Conservation (phyloP, 2,888 invertebrate genomes). For the Allacma fusca region DNA sequence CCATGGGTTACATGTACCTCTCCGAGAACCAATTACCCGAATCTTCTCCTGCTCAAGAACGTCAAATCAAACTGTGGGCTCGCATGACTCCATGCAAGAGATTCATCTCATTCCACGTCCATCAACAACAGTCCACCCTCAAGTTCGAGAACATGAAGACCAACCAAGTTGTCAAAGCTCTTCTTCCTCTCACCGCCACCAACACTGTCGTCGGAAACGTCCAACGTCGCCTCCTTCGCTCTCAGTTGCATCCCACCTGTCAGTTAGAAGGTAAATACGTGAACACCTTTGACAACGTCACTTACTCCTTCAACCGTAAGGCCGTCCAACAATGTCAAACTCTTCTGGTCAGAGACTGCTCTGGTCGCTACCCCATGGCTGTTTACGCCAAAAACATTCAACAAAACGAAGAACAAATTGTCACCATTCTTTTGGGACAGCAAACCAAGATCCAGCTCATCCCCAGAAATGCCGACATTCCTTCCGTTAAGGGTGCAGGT, state of each 20-base stretch:
- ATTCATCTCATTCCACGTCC: slow-evolving; percentile 64
- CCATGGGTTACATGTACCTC: too few species aligned
- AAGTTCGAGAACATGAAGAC: slow-evolving; percentile 50
- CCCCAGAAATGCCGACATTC: too few species aligned
- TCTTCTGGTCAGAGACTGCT: slow-evolving; percentile 61
- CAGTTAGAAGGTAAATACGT: slow-evolving; percentile 70
- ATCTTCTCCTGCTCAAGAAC: slow-evolving; percentile 45
- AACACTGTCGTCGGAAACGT: slow-evolving; percentile 51
- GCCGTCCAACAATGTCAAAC: too few species aligned
- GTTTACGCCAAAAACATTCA: slow-evolving; percentile 63
- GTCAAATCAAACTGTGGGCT: slow-evolving; percentile 71
- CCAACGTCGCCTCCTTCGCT: slow-evolving; percentile 46
- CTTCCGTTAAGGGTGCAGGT: too few species aligned
- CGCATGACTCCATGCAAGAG: slow-evolving; percentile 69
- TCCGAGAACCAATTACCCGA: slow-evolving; percentile 65
- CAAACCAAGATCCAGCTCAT: slow-evolving; percentile 51
- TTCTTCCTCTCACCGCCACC: slow-evolving; percentile 56
- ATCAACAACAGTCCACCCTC: slow-evolving; percentile 53
- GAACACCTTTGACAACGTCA: slow-evolving; percentile 73
- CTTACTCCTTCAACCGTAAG: slow-evolving; percentile 67
- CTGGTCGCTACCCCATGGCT: too few species aligned
- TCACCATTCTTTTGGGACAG: slow-evolving; percentile 51
- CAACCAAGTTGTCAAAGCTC: slow-evolving; percentile 45
- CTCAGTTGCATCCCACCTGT: slow-evolving; percentile 65
- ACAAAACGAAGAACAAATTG: slow-evolving; percentile 45